Percentiles rank a stretch among this genome's conserved stretches.
phyloP scores from a whole-genome alignment of 2,797 vertebrate genomes.

The Chloroceryle inda region DNA sequence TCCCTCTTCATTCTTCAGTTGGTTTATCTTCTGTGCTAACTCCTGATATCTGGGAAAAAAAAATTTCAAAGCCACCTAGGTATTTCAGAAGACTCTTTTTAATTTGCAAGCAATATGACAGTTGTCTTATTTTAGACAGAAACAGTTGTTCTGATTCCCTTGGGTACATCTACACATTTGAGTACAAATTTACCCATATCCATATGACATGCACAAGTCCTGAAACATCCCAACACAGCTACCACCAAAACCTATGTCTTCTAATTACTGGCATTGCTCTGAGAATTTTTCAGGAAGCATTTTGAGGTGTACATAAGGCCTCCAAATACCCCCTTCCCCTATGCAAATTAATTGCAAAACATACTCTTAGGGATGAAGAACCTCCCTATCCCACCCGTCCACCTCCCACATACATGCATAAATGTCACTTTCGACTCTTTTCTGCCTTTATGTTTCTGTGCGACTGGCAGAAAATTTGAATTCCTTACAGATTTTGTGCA shows the following conservation, averaged over 20 bases:
- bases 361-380: not conserved
- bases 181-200: not conserved
- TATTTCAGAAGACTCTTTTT: not conserved
- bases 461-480: not conserved
- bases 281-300: not conserved
- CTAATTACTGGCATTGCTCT: not conserved
- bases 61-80: slow-evolving; percentile 3
- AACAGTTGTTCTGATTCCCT: not conserved
- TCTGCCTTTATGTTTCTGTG: not conserved
- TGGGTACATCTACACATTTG: not conserved
- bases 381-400: rapidly evolving
- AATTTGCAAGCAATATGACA: not conserved
- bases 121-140: not conserved
- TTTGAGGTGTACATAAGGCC: not conserved
- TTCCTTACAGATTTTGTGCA: not conserved
- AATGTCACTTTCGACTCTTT: not conserved
- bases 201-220: not conserved
- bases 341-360: not conserved
- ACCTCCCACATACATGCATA: not conserved
- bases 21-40: not conserved
- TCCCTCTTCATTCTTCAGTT: not conserved
- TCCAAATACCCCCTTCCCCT: not conserved
- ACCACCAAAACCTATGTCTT: not conserved
- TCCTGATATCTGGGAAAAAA: not conserved
- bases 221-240: not conserved